Conservation (phyloP, 2,113 vertebrate genomes). For the Chlorodrepanis virens region DNA sequence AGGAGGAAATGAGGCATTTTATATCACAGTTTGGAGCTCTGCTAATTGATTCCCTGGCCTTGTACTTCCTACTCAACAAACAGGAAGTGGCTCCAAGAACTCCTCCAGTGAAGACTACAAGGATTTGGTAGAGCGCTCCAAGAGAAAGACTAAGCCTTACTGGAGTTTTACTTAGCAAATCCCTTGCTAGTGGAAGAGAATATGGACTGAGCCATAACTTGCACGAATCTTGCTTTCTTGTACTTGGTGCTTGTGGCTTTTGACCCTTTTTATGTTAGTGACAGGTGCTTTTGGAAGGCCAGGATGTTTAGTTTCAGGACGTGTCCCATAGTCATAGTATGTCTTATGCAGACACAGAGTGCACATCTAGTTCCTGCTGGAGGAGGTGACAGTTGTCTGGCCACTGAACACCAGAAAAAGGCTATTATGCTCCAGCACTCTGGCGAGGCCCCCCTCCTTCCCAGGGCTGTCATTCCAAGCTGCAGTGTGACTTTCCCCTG, state of each 20-base stretch:
- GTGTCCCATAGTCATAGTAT: background rate
- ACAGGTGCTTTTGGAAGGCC: background rate
- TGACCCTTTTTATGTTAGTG: background rate
- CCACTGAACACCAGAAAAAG: background rate
- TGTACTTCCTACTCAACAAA: background rate
- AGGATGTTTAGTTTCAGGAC: background rate
- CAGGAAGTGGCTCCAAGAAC: background rate
- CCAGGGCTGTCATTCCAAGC: background rate
- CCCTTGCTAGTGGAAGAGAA: background rate
- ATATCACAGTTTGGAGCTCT: background rate
- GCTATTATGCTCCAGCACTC: background rate
- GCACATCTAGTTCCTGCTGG: background rate
- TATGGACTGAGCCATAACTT: fast-evolving
- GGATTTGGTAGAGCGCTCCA: background rate
- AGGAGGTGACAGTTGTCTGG: background rate
- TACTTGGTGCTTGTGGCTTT: background rate
- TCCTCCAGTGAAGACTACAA: background rate
- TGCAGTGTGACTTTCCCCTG: background rate
- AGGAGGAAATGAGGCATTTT: background rate
- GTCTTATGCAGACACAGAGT: background rate
- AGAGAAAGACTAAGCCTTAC: background rate
- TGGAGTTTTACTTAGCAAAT: background rate
- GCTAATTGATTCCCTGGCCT: background rate
- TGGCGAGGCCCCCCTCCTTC: background rate
- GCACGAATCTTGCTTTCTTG: background rate